phyloP scores from a whole-genome alignment of 2,113 vertebrate genomes.

The Hydrochoerus hydrochaeris region DNA sequence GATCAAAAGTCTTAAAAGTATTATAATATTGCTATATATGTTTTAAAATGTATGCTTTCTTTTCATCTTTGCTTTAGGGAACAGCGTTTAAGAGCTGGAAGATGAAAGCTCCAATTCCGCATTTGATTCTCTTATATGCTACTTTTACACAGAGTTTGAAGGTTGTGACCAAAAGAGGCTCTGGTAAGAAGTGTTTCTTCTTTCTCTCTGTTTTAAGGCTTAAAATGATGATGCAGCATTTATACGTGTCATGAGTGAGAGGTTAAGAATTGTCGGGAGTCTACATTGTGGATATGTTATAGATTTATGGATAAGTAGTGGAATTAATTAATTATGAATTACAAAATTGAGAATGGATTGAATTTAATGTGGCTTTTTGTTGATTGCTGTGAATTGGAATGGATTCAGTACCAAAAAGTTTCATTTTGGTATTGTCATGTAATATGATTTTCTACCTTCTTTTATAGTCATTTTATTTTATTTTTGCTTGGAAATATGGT shows the following conservation, averaged over 20 bases:
- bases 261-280: background rate
- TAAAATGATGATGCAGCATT: background rate
- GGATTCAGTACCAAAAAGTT: background rate
- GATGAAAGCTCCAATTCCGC: slow-evolving; percentile 96
- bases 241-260: background rate
- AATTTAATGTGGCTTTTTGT: background rate
- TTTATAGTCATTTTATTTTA: slow-evolving; percentile 1
- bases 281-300: background rate
- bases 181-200: slow-evolving; percentile 90
- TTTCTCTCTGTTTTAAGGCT: background rate
- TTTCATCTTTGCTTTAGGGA: slow-evolving; percentile 82
- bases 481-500: slow-evolving; percentile 13
- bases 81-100: slow-evolving; percentile 87
- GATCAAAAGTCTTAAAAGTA: background rate
- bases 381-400: background rate
- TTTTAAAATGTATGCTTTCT: slow-evolving; percentile 16
- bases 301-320: background rate
- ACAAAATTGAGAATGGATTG: background rate
- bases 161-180: slow-evolving; percentile 98
- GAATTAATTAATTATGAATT: background rate
- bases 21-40: background rate
- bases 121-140: slow-evolving; percentile 95
- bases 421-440: slow-evolving; percentile 32
- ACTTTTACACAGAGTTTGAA: slow-evolving; percentile 95
- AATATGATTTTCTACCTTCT: slow-evolving; percentile 6